phyloP scores from a whole-genome alignment of 2,888 invertebrate genomes.

The Embidobia sp. region DNA sequence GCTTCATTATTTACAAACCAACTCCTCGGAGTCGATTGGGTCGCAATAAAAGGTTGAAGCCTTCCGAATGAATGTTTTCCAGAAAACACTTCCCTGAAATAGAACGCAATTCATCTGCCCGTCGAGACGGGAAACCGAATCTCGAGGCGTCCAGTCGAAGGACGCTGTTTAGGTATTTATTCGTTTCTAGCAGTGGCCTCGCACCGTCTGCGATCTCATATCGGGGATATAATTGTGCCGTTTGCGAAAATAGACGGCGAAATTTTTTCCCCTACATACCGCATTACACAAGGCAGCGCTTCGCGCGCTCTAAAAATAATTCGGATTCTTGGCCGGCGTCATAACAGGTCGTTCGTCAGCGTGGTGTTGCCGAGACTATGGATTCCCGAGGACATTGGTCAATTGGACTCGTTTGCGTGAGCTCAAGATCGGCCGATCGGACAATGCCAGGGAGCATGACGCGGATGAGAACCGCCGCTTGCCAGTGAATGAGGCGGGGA shows the following conservation, averaged over 20 bases:
- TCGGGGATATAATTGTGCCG: conserved; percentile 23
- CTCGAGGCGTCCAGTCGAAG: no score
- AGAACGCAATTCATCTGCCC: no score
- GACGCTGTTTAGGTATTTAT: conserved; percentile 24
- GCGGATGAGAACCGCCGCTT: conserved; percentile 73
- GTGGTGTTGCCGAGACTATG: background rate
- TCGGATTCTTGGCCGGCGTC: conserved; percentile 44
- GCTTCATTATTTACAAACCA: conserved; percentile 1
- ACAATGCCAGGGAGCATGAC: conserved; percentile 67
- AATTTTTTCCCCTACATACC: conserved; percentile 41
- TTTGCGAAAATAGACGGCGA: conserved; percentile 41
- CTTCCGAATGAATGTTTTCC: no score
- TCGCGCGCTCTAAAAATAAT: conserved; percentile 31
- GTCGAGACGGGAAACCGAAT: no score
- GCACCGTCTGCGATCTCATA: conserved; percentile 44
- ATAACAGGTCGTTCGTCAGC: background rate
- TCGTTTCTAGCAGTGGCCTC: conserved; percentile 63
- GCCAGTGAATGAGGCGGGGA: conserved; percentile 70
- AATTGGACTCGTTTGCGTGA: no score
- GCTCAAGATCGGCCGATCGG: conserved; percentile 43
- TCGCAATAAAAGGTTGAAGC: no score
- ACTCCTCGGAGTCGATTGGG: background rate
- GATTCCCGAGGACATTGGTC: background rate
- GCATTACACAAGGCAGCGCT: conserved; percentile 18
- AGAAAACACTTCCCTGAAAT: no score